These are phyloP conservation scores for Poicephalus meyeri DNA, from an alignment of 2,113 vertebrate species.

Conservation along the genomic window DNA sequence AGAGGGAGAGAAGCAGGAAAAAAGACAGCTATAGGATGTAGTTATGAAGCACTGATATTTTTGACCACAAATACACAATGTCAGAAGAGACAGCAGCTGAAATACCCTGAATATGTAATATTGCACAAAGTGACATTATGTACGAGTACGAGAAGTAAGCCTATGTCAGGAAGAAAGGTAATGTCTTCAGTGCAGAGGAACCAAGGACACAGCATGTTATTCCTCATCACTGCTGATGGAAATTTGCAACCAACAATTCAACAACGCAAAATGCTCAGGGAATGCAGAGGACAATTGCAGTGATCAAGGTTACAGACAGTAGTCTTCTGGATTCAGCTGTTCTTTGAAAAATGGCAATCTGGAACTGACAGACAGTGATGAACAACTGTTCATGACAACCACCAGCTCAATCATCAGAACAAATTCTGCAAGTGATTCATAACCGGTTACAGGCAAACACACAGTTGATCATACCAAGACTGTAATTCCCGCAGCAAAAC, in stretches of 20 bases:
- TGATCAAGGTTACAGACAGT: neutral
- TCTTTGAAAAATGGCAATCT: neutral
- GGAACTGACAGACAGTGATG: neutral
- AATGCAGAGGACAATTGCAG: neutral
- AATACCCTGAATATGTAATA: neutral
- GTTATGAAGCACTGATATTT: neutral
- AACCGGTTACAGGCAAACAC: neutral
- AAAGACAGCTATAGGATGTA: neutral
- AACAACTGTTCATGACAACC: neutral
- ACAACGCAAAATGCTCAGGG: neutral
- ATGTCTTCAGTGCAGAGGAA: neutral
- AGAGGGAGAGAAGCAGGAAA: neutral
- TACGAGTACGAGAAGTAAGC: neutral
- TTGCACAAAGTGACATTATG: neutral
- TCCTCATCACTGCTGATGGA: neutral
- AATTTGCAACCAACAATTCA: neutral
- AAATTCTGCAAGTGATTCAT: neutral
- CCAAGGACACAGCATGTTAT: neutral
- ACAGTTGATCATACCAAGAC: neutral
- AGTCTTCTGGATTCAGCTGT: neutral
- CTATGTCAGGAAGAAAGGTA: neutral
- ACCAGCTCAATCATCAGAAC: neutral
- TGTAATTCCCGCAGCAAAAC: neutral
- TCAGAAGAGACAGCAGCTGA: neutral
- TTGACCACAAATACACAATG: neutral